Percentiles rank a stretch among this genome's conserved stretches.
phyloP scores from a whole-genome alignment of 2,113 vertebrate genomes.

The Columbina picui region DNA sequence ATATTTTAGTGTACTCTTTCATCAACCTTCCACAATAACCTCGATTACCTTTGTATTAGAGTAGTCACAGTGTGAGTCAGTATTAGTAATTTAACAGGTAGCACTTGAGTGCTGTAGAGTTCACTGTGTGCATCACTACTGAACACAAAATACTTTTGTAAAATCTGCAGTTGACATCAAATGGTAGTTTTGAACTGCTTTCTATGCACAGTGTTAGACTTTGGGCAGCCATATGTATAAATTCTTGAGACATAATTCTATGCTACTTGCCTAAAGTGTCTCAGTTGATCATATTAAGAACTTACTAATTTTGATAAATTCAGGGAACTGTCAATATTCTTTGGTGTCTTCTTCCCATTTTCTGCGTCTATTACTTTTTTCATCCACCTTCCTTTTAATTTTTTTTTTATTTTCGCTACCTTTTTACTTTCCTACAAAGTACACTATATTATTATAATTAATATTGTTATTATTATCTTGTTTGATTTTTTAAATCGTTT shows the following conservation, averaged over 20 bases:
- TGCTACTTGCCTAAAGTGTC: neutral
- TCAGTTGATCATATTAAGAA: neutral
- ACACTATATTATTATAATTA: neutral
- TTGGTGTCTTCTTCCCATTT: neutral
- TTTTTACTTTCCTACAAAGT: neutral
- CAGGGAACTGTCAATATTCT: neutral
- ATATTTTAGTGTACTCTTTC: neutral
- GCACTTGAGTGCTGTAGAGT: neutral
- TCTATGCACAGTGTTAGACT: neutral
- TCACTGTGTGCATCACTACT: neutral
- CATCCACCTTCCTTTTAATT: neutral
- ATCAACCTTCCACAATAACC: neutral
- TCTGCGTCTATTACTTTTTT: neutral
- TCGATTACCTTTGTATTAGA: neutral
- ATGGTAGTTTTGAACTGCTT: neutral
- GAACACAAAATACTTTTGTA: neutral
- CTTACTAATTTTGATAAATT: neutral
- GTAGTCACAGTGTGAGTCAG: neutral
- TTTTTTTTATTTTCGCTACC: neutral
- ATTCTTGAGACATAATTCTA: neutral
- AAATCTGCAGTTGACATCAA: neutral
- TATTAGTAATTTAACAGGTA: neutral
- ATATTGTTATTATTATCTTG: no score
- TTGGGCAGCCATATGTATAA: neutral
- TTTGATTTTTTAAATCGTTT: no score